Evolutionary conservation across 2,888 invertebrate genomes (phyloP).

Genomic region (Chromoteleia sp.): DNA sequence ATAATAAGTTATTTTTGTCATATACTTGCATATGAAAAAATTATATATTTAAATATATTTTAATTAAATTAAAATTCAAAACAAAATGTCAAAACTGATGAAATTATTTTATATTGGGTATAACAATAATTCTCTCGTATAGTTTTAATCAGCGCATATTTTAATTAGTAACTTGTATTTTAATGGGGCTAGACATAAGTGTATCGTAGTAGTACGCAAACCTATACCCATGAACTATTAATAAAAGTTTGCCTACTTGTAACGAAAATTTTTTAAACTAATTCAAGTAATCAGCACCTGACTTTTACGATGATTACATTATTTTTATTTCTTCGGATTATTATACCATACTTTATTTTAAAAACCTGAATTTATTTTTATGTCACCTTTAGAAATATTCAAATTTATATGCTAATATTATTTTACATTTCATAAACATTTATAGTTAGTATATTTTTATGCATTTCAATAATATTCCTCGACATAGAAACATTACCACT

Average conservation of each 20-base stretch:
- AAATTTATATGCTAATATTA: too few species aligned
- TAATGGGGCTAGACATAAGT: conserved; percentile 61
- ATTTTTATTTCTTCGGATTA: background rate
- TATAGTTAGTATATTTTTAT: too few species aligned
- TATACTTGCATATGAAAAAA: conserved; percentile 50
- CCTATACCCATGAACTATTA: conserved; percentile 60
- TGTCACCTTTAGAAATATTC: too few species aligned
- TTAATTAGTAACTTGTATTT: conserved; percentile 58
- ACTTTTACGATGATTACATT: conserved; percentile 4
- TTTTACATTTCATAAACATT: too few species aligned
- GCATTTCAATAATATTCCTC: too few species aligned
- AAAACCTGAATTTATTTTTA: background rate
- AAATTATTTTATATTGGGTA: conserved; percentile 52
- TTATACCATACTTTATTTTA: background rate
- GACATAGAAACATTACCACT: too few species aligned
- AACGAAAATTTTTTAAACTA: conserved; percentile 30
- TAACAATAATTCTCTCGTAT: conserved; percentile 34
- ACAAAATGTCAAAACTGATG: conserved; percentile 30
- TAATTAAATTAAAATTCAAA: conserved; percentile 53
- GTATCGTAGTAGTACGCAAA: conserved; percentile 61
- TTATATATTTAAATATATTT: conserved; percentile 59
- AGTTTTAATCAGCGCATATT: conserved; percentile 61
- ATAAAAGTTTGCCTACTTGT: conserved; percentile 64
- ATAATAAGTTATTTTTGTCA: conserved; percentile 60
- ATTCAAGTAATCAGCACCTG: conserved; percentile 36